Base-by-base conservation (phyloP, 1,140 invertebrate species). In the Wasmannia auropunctata region DNA sequence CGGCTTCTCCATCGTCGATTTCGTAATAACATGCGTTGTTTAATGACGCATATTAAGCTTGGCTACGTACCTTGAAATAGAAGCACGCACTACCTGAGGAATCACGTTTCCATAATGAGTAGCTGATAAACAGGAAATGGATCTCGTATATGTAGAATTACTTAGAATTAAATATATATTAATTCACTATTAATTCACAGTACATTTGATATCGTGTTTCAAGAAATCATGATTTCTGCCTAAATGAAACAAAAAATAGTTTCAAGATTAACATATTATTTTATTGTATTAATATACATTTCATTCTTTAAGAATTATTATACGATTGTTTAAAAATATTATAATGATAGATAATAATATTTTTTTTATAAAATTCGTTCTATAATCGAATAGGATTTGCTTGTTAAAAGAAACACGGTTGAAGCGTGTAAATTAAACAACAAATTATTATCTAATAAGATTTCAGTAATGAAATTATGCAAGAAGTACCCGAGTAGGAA, bases 31-130 rank as follows among this genome's bases (percentile, higher is more conserved):
- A 3, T 8, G 1, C 2, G 25, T 43, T 56, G 65, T 72, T 72
- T 19, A 19, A 56, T 56, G 51, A 40, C 22, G 49, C 65, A 54
- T 81, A 54, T 81, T 70, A 81, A 80, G 3, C 65, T 56, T 56
- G 3, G 8, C 22, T 37, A 31, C n/a, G 14, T 28, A 40, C 31
- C 22, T 28, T 16, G 25, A 58, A 58, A 70, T 58, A 72, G 65
- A 72, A 72, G 7, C 34, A 43, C 63, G 34, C 31, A 56, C 0
- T 58, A 28, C 19, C 34, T 31, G 16, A 43, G 25, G 49, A 70
- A 81, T 81, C 31, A 16, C 77, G 22, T 69, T 69, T 72, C n/a
- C 25, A 34, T 34, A 81, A 31, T 58, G 14, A 19, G 6, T 43
- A 56, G 4, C 31, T 69, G 25, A 37, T 34, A 72, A 72, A 46